Base-by-base conservation (phyloP, 2,797 vertebrate species). In the Coendou prehensilis region DNA sequence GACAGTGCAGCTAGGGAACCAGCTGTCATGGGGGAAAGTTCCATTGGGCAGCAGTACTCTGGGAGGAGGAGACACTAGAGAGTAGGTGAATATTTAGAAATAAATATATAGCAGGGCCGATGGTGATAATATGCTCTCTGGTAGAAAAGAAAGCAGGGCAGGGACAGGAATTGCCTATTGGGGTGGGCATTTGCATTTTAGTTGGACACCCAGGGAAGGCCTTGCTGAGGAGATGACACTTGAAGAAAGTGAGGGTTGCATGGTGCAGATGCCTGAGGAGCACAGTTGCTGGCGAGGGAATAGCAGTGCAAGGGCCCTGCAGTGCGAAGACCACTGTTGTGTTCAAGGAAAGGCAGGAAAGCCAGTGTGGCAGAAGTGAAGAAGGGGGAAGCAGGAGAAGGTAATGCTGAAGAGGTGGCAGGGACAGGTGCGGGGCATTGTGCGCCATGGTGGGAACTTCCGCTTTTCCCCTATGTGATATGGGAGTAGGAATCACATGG, bases 11-110 rank as follows among this genome's bases (percentile, higher is more conserved):
- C 26, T 0, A 26, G 15, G 59, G 57, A 81, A 20, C 28, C 26
- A 5, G 9, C 3, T 14, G 18, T 61, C 14, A 4, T 1, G 6
- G 9, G 30, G 28, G 83, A 17, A 26, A 23, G 30, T 17, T 11
- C 15, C 15, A 3, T 1, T 5, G 56, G 30, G 15, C 41, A 22
- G 23, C 6, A 1, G 0, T 8, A 47, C 13, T 52, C 17, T 13
- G 13, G 45, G 20, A 28, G 45, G 15, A 26, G 30, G 33, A 67
- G 57, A 88, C 30, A 37, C 45, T 37, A 17, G 30, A 37, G 61
- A 82, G 41, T 6, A 17, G 37, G 56, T 20, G 59, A 86, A 50
- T 30, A 92, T 41, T 28, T 56, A 71, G 59, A 3, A 26, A 17
- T 45, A 47, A 33, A 9, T 3, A 8, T 5, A 37, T 4, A 63